Conservation (phyloP, 1,140 invertebrate species). For the Anoplolepis gracilipes region DNA sequence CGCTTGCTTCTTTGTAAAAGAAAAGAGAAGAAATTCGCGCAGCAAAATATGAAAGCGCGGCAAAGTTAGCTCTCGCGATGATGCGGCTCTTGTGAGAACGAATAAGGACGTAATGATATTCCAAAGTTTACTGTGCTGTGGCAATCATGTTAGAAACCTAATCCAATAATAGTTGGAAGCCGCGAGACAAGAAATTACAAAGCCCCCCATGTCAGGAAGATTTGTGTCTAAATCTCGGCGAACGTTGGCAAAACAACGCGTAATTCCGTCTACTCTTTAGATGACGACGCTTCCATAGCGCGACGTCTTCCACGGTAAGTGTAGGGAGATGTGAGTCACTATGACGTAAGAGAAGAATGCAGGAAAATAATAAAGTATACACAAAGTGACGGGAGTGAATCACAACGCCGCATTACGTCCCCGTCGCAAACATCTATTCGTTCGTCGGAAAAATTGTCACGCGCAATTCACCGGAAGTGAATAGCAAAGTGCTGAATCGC, state of each 20-base stretch:
- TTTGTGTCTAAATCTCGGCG: constrained; percentile 60
- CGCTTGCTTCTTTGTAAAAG: constrained; percentile 27
- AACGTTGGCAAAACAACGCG: constrained; percentile 55
- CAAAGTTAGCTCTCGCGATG: constrained; percentile 40
- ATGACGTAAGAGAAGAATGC: constrained; percentile 61
- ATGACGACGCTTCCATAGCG: constrained; percentile 51
- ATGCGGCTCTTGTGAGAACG: constrained; percentile 25
- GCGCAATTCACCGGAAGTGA: constrained; percentile 54
- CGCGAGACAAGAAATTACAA: constrained; percentile 61
- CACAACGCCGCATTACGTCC: constrained; percentile 61
- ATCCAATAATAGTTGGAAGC: constrained; percentile 56
- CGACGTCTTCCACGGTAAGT: constrained; percentile 64
- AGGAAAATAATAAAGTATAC: constrained; percentile 30
- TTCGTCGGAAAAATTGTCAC: constrained; percentile 61
- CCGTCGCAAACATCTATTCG: constrained; percentile 46
- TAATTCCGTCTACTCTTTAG: constrained; percentile 56
- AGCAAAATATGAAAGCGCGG: constrained; percentile 16
- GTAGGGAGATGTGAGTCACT: constrained; percentile 64
- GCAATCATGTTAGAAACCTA: constrained; percentile 61
- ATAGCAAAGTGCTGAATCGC: constrained; percentile 57
- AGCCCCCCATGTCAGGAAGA: constrained; percentile 54
- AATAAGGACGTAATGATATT: constrained; percentile 57
- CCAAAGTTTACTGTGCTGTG: constrained; percentile 51
- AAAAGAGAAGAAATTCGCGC: neutral
- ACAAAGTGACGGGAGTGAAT: constrained; percentile 53